Evolutionary conservation across 1,140 invertebrate genomes (phyloP).

Genomic region (Drosophila pruinosa): DNA sequence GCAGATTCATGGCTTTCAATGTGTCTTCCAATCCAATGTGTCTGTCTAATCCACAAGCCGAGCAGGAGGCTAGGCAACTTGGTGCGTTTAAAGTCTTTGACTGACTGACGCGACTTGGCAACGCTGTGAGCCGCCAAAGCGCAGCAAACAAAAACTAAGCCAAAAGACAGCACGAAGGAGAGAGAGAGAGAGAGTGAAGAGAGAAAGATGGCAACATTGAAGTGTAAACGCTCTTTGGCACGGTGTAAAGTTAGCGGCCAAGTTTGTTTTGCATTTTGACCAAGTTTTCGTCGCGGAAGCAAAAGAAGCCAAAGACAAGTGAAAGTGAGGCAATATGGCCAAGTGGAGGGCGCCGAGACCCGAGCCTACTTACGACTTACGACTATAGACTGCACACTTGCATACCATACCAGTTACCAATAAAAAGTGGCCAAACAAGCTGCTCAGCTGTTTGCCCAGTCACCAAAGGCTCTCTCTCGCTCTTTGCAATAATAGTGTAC

Average conservation of each 20-base stretch:
- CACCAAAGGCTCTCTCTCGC: background rate
- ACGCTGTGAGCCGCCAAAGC: conserved; percentile 60
- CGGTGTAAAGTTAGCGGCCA: conserved; percentile 60
- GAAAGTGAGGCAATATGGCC: conserved; percentile 65
- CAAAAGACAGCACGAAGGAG: background rate
- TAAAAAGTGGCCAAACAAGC: conserved; percentile 45
- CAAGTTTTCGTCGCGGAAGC: conserved; percentile 73
- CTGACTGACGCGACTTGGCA: conserved; percentile 62
- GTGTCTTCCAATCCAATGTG: too few relatives aligned
- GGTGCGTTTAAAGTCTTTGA: conserved; percentile 67
- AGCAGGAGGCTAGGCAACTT: conserved; percentile 59
- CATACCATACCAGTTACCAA: background rate
- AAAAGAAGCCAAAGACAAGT: conserved; percentile 61
- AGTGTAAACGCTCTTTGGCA: conserved; percentile 37
- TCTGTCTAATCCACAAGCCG: background rate
- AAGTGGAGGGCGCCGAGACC: conserved; percentile 54
- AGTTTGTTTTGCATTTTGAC: conserved; percentile 78
- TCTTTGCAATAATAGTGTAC: conserved; percentile 1
- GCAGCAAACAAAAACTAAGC: conserved; percentile 50
- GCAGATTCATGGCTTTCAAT: conserved; percentile 66
- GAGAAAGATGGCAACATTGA: conserved; percentile 32
- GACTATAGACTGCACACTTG: background rate
- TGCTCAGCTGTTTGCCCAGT: conserved; percentile 29
- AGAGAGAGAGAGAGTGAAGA: conserved; percentile 11
- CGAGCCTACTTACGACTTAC: conserved; percentile 37